Conservation (phyloP, 2,888 invertebrate species). For the Drosophila leonis region DNA sequence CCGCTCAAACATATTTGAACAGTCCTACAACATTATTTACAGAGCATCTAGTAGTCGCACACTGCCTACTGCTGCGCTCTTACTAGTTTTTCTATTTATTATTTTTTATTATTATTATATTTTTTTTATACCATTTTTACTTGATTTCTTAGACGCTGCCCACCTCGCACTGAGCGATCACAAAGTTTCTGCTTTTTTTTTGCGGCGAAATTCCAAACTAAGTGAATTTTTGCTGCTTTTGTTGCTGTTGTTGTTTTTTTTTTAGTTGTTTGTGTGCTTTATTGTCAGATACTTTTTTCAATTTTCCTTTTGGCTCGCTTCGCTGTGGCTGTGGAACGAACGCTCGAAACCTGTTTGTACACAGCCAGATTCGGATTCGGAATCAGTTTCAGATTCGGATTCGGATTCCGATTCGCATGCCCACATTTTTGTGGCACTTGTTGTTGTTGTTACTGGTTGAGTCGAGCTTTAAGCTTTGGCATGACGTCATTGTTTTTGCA, state of each 20-base stretch:
- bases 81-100: conserved; percentile 13
- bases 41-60: not conserved
- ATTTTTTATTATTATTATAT: conserved; percentile 9
- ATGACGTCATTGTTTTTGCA: conserved; percentile 80
- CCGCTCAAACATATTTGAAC: not conserved
- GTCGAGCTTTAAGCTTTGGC: conserved; percentile 65
- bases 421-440: conserved; percentile 60
- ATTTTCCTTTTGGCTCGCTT: conserved; percentile 77
- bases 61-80: not conserved
- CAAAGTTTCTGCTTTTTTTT: conserved; percentile 52
- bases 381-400: conserved; percentile 73
- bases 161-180: conserved; percentile 49
- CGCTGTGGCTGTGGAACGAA: conserved; percentile 68
- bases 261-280: conserved; percentile 35
- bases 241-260: conserved; percentile 21
- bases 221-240: conserved; percentile 69
- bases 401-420: conserved; percentile 66
- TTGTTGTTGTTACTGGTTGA: conserved; percentile 31
- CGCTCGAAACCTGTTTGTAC: conserved; percentile 71
- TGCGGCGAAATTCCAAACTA: conserved; percentile 80
- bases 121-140: conserved; percentile 10
- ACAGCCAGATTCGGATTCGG: conserved; percentile 70
- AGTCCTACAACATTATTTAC: not conserved
- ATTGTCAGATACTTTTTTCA: conserved; percentile 60
- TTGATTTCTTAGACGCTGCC: conserved; percentile 47